These are phyloP conservation scores for Noctua comes DNA, from an alignment of 2,888 invertebrate species.

Conservation along the genomic window DNA sequence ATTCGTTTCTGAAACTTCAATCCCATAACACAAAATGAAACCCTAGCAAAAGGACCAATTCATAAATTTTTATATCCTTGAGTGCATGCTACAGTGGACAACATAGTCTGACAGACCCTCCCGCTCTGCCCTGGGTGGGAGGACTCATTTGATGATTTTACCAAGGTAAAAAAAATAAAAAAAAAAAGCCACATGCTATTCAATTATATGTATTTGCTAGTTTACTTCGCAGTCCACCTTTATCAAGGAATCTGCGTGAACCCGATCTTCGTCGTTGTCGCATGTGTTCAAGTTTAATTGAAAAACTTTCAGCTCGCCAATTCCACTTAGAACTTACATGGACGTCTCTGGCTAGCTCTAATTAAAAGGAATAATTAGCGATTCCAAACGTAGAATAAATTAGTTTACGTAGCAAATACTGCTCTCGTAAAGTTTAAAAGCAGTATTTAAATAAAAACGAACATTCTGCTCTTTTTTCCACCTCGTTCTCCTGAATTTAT, in stretches of 20 bases:
- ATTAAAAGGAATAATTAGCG: slow-evolving; percentile 11
- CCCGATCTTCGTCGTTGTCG: background rate
- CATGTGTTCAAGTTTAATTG: slow-evolving; percentile 48
- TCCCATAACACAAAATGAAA: background rate
- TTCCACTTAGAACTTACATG: slow-evolving; percentile 37
- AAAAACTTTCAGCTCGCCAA: slow-evolving; percentile 41
- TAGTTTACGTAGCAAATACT: background rate
- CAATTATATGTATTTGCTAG: background rate
- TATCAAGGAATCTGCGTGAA: slow-evolving; percentile 5
- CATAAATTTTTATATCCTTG: background rate
- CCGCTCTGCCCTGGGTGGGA: too few species aligned
- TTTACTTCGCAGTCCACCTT: background rate
- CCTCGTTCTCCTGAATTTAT: too few species aligned
- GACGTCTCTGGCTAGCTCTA: slow-evolving; percentile 19
- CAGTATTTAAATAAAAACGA: background rate
- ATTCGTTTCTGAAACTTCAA: background rate
- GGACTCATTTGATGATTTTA: too few species aligned
- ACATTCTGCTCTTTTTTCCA: background rate
- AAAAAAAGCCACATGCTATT: background rate
- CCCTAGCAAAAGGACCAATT: background rate
- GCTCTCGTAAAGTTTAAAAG: background rate
- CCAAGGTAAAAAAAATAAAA: too few species aligned
- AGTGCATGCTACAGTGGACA: background rate
- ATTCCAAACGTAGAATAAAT: background rate
- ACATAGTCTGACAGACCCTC: too few species aligned